phyloP scores from a whole-genome alignment of 2,797 vertebrate species.

The Syndactyla subalaris region DNA sequence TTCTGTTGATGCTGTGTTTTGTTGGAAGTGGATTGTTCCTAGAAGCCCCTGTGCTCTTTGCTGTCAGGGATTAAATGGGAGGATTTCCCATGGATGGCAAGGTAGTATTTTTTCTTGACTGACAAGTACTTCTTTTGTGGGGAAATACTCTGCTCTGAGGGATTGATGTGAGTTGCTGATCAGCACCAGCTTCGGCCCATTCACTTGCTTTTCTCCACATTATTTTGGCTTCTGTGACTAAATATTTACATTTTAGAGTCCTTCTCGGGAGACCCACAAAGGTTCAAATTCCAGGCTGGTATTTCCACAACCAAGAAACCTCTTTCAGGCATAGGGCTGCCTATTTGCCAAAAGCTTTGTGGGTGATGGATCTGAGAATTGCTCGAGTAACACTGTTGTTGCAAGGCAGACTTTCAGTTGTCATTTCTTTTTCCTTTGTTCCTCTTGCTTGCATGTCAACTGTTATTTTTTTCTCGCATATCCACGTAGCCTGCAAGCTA shows the following conservation, averaged over 20 bases:
- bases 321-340: neutral
- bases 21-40: neutral
- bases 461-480: neutral
- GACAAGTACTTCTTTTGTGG: neutral
- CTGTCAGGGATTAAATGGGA: neutral
- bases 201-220: neutral
- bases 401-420: neutral
- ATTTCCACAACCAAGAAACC: constrained; percentile 1
- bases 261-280: neutral
- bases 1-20: neutral
- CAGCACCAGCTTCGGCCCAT: neutral
- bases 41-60: neutral
- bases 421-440: neutral
- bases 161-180: neutral
- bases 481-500: neutral
- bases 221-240: neutral
- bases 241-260: neutral
- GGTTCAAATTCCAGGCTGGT: neutral
- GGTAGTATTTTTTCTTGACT: neutral
- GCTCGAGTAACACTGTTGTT: neutral
- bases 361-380: neutral
- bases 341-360: neutral
- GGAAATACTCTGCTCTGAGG: neutral
- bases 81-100: neutral
- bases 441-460: neutral